Base-by-base conservation (phyloP, 1,140 invertebrate species). In the Meloidogyne floridensis region DNA sequence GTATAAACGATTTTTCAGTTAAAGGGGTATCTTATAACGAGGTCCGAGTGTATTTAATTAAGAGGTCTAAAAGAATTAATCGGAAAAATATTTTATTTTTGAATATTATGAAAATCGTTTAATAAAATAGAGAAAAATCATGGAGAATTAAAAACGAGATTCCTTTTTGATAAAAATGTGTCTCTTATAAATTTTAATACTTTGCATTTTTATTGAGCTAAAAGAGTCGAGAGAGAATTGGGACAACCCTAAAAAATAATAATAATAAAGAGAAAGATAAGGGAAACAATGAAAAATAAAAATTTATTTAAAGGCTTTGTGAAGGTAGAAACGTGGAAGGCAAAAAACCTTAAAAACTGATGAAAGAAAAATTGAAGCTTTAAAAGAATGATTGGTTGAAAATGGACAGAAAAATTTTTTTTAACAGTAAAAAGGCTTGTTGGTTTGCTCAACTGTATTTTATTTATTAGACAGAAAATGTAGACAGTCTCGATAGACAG, bases 111-210 rank as follows among this genome's bases (percentile, higher is more conserved):
- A 47, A 47, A 47, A 47, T 47, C 7, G 7, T 47, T 47, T 47
- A 47, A 47, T 6, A 6, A 47, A 47, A 47, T 47, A 47, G 32
- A 32, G 32, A 32, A 32, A 32, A 32, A 32, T 32, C 32, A 32
- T 32, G 32, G 32, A 32, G 32, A 32, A 32, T 32, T 32, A 18
- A 13, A 13, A 15, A 73, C 13, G 18, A 73, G 13, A 32, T 51
- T 51, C 7, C 18, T 74, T 47, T 74, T 54, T 74, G 18, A 74
- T 51, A 20, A 74, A 74, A 74, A 74, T 74, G 4, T 54, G 18
- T 10, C 72, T 53, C 51, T 5, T 47, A 15, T 73, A 43, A 15
- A 15, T 53, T 53, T 74, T 13, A 51, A 18, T 74, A 6, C 10
- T 65, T 65, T 65, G 59, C 59, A 65, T 65, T 65, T n/a, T 65